Percentiles rank a stretch among this genome's conserved stretches.
Conservation (phyloP, 1,140 invertebrate species). For the Lepidurus arcticus region DNA sequence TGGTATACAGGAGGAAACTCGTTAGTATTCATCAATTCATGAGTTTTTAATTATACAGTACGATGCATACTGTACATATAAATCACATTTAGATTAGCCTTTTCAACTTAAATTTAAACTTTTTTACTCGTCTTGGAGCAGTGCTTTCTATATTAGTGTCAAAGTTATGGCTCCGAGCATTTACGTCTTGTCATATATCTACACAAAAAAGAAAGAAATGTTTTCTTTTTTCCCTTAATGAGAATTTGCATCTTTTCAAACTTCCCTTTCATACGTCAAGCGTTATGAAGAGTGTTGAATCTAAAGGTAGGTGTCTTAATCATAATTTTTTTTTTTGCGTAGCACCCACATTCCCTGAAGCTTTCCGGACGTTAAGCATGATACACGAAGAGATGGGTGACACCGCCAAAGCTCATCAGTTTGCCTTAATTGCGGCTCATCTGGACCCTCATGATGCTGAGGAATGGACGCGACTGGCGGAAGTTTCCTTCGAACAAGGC, state of each 20-base stretch:
- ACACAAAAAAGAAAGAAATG: no score
- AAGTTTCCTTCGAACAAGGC: constrained; percentile 64
- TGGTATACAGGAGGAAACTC: background rate
- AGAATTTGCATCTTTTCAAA: background rate
- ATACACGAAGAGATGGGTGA: constrained; percentile 77
- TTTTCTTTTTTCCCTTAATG: no score
- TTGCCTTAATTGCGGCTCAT: constrained; percentile 78
- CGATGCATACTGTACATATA: background rate
- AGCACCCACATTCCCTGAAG: constrained; percentile 76
- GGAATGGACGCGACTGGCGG: constrained; percentile 78
- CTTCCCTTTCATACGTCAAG: constrained; percentile 6
- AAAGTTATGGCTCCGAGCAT: no score
- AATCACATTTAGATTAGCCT: background rate
- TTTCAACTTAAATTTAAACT: no score
- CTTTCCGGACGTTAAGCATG: constrained; percentile 82
- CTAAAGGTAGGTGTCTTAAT: background rate
- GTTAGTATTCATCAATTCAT: background rate
- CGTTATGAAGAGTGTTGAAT: background rate
- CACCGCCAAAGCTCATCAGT: constrained; percentile 76
- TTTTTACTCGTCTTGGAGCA: no score
- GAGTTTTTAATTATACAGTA: background rate
- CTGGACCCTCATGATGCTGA: constrained; percentile 70
- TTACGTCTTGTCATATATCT: no score
- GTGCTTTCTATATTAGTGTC: no score
- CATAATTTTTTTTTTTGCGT: constrained; percentile 43